Base-by-base conservation (phyloP, 2,888 invertebrate genomes). In the Lordiphosa fenestrarum region DNA sequence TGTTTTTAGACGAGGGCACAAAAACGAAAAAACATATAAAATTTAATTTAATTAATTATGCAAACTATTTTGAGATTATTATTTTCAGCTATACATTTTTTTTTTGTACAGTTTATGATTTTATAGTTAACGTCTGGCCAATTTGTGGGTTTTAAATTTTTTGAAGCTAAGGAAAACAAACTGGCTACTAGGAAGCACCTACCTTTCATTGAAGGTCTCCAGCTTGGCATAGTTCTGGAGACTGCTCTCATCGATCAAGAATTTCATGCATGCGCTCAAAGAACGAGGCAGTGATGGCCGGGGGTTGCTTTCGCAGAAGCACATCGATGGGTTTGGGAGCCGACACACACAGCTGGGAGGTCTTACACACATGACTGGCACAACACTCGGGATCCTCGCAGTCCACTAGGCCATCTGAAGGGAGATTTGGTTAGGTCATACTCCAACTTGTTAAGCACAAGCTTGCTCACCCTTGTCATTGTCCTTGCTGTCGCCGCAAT, bases 381-480 rank as follows among this genome's bases (percentile, higher is more conserved):
- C 99, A 99, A 89, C 99, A 99, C 90, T 99, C 99, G 0, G 98
- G 98, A 91, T 99, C 99, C 89, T 98, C 96, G 88, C 99, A 99
- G 90, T 99, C 99, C 55, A 95, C 93, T 60, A 99, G 92, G 53
- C 98, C 98, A 92, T 99, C 99, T 99, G 40, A 5, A 6, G 21
- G 12, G 10, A 35, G 37, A 46, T 46, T 6, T 4, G 6, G 3
- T 6, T 19, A 38, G 6, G 9, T 9, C 0, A 10, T 7, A 2
- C 6, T 6, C 10, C 3, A 1, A 1, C 7, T 23, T 0, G 9
- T 7, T 0, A 3, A 1, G 19, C 10, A 15, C 15, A 15, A 15
- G 15, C 4, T 1, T 1, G 72, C 81, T 73, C 90, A 99, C 99
- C 99, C 93, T 96, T 96, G 89, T 99, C 99, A 88, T 99, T 99